phyloP scores from a whole-genome alignment of 2,113 vertebrate genomes.

The Saimiri boliviensis region DNA sequence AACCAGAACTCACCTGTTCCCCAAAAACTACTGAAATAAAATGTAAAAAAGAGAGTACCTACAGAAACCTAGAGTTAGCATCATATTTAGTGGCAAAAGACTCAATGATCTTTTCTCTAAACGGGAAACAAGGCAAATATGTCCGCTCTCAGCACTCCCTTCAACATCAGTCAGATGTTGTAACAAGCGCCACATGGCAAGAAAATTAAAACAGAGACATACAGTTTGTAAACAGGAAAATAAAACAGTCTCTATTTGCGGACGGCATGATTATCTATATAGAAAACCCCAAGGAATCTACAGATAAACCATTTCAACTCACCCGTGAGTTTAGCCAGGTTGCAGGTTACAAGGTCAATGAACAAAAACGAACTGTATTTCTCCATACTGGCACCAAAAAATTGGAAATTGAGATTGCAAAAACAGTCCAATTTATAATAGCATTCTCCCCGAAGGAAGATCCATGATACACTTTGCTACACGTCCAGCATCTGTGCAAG shows the following conservation, averaged over 20 bases:
- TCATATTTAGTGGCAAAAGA: too few species aligned
- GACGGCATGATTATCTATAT: background rate
- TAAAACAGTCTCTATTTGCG: background rate
- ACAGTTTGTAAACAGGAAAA: background rate
- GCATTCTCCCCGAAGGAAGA: background rate
- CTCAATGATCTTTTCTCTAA: background rate
- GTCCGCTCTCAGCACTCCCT: background rate
- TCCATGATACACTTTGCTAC: background rate
- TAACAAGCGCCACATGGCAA: background rate
- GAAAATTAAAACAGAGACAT: background rate
- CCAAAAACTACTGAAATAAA: too few species aligned
- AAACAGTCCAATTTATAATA: background rate
- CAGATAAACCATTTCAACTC: background rate
- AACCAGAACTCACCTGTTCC: too few species aligned
- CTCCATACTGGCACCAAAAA: background rate
- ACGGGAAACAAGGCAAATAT: background rate
- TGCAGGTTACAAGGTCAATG: background rate
- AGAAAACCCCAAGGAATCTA: background rate
- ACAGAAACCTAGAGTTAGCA: background rate
- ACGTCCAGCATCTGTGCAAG: background rate
- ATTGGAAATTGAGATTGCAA: background rate
- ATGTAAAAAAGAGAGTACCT: too few species aligned
- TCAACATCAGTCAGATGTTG: rapidly evolving
- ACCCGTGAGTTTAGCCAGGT: background rate
- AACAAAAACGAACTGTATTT: background rate